Base-by-base conservation (phyloP, 2,797 vertebrate species). In the Rhabdomys pumilio region DNA sequence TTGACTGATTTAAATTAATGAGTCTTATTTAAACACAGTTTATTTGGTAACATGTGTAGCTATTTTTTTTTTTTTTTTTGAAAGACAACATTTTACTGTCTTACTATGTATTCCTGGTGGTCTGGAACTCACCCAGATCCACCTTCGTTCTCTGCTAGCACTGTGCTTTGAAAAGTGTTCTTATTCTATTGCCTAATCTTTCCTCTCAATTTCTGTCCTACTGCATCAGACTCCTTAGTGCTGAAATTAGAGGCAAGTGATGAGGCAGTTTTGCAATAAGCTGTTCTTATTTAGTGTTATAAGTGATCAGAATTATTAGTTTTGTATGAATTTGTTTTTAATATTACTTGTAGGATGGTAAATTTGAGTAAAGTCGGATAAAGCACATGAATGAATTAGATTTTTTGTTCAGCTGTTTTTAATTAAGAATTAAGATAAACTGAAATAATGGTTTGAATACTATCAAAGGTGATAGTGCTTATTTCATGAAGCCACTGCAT, bases 301-400 rank as follows among this genome's bases (percentile, higher is more conserved):
- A 69, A 57, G 72, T 96, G 5, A 86, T 91, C 80, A 79, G 34
- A 79, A 89, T 95, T 96, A 76, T 61, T 92, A 77, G 81, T 91
- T 94, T 94, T 89, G 59, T 65, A 53, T 79, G 31, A 31, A 75
- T 47, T 84, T 72, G 72, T 55, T 95, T 96, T 97, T 96, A 34
- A 63, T 86, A 0, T 96, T 90, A 72, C 29, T 69, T 94, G 26
- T 92, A 87, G 29, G 6, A 89, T 96, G 76, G 65, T 94, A 69
- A 88, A 93, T 94, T 41, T 88, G 63, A 96, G 11, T 92, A 77
- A 96, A 91, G 41, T 89, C 10, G 81, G 90, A 59, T 86, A 94
- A 96, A 34, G 72, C 83, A 89, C 41, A 80, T 38, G 53, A 29
- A 22, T 90, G 26, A 85, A 85, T 34, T 17, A 84, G n/a, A 19